Conservation (phyloP, 2,888 invertebrate species). For the Chymomyza caudatula region DNA sequence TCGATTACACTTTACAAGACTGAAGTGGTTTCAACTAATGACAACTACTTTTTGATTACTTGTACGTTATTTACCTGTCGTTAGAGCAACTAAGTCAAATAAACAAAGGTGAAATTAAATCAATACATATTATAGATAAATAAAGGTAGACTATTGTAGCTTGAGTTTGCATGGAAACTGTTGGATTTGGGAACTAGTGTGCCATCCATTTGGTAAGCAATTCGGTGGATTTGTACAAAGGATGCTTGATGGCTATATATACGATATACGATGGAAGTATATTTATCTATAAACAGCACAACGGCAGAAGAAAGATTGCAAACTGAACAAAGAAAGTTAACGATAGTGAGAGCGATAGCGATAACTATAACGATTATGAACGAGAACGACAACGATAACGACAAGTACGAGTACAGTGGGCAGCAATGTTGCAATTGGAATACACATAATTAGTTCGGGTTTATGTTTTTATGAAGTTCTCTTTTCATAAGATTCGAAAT, state of each 20-base stretch:
- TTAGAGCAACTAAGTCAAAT: too few relatives aligned
- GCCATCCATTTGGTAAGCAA: neutral
- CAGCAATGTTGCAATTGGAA: neutral
- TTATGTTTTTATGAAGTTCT: too few relatives aligned
- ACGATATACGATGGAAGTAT: too few relatives aligned
- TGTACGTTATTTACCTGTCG: too few relatives aligned
- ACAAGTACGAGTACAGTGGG: neutral
- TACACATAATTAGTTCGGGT: neutral
- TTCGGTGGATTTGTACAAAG: neutral
- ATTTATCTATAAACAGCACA: neutral
- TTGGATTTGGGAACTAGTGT: neutral
- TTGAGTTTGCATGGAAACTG: too few relatives aligned
- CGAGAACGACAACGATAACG: neutral
- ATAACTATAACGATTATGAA: neutral
- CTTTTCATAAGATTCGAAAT: too few relatives aligned
- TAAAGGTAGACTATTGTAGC: too few relatives aligned
- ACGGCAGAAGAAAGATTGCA: neutral
- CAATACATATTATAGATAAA: too few relatives aligned
- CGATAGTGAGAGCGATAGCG: neutral
- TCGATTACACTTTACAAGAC: neutral
- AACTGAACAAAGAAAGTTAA: neutral
- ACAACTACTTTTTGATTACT: too few relatives aligned
- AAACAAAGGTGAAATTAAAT: too few relatives aligned
- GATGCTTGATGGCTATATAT: neutral
- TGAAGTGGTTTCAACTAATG: too few relatives aligned